phyloP scores from a whole-genome alignment of 1,140 invertebrate species.

The Meloidogyne floridensis region DNA sequence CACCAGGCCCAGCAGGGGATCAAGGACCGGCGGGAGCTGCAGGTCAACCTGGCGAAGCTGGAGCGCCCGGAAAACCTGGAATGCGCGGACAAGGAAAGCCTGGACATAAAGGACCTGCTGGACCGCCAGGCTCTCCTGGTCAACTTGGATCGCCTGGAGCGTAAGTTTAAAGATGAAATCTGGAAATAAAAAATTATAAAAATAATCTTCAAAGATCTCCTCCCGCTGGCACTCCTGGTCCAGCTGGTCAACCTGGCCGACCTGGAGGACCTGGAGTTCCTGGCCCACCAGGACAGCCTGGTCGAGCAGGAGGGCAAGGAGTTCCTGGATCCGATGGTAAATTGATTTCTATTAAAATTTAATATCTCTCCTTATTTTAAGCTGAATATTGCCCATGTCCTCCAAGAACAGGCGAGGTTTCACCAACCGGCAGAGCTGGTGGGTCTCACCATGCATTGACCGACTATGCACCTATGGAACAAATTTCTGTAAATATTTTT shows the following conservation, averaged over 20 bases:
- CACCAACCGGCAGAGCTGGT: not conserved
- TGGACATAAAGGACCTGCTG: constrained; percentile 46
- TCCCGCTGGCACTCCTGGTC: constrained; percentile 29
- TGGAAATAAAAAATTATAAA: not conserved
- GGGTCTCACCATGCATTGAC: not conserved
- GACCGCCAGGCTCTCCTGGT: constrained; percentile 32
- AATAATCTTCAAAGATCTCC: constrained; percentile 1
- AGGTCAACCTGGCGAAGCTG: constrained; percentile 25
- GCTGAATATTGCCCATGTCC: constrained; percentile 46
- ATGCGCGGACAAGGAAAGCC: constrained; percentile 35
- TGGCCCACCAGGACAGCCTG: constrained; percentile 41
- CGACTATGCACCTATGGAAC: not conserved
- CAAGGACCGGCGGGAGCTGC: constrained; percentile 26
- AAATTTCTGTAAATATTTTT: not conserved
- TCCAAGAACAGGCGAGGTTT: constrained; percentile 42
- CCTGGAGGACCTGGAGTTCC: constrained; percentile 36
- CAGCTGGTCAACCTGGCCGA: constrained; percentile 30
- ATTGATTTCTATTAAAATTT: not conserved
- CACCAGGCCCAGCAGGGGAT: constrained; percentile 29
- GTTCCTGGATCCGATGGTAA: constrained; percentile 31
- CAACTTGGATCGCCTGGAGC: constrained; percentile 24
- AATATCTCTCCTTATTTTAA: constrained; percentile 8
- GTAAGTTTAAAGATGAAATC: constrained; percentile 6
- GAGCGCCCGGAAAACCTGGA: constrained; percentile 33
- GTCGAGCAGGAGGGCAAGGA: constrained; percentile 30